phyloP scores from a whole-genome alignment of 2,888 invertebrate species.

The Drosophila leonis region DNA sequence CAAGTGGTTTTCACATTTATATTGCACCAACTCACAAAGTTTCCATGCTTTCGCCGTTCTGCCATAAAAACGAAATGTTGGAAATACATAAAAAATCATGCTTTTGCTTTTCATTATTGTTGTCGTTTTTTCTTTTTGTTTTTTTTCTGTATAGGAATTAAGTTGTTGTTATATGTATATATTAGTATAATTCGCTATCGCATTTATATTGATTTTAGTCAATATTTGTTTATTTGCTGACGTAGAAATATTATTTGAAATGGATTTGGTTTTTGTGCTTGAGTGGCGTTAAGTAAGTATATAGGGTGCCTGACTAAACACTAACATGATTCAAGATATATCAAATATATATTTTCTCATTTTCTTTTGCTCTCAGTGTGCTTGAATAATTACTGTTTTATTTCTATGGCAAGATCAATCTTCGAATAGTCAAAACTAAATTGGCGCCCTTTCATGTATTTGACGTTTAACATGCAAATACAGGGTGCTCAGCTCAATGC shows the following conservation, averaged over 20 bases:
- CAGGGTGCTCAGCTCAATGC: slow-evolving; percentile 17
- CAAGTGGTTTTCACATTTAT: slow-evolving; percentile 63
- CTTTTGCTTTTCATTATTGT: slow-evolving; percentile 20
- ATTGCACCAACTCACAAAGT: slow-evolving; percentile 60
- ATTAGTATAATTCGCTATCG: slow-evolving; percentile 19
- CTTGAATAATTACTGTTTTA: slow-evolving; percentile 1
- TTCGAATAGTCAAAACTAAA: slow-evolving; percentile 6
- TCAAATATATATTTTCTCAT: not conserved
- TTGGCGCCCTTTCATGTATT: slow-evolving; percentile 13
- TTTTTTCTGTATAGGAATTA: slow-evolving; percentile 41
- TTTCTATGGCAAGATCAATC: slow-evolving; percentile 18
- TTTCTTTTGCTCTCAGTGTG: not conserved
- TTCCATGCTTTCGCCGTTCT: slow-evolving; percentile 51
- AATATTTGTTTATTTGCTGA: slow-evolving; percentile 78
- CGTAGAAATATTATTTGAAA: slow-evolving; percentile 52
- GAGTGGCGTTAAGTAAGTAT: not conserved
- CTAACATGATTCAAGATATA: not conserved
- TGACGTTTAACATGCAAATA: slow-evolving; percentile 10
- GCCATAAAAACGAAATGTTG: slow-evolving; percentile 44
- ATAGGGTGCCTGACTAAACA: slow-evolving; percentile 41
- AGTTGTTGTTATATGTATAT: slow-evolving; percentile 42
- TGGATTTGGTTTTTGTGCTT: slow-evolving; percentile 22
- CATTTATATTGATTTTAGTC: slow-evolving; percentile 68
- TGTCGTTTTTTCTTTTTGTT: slow-evolving; percentile 8
- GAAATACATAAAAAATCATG: slow-evolving; percentile 24